Base-by-base conservation (phyloP, 2,888 invertebrate genomes). In the Junonia oenone region DNA sequence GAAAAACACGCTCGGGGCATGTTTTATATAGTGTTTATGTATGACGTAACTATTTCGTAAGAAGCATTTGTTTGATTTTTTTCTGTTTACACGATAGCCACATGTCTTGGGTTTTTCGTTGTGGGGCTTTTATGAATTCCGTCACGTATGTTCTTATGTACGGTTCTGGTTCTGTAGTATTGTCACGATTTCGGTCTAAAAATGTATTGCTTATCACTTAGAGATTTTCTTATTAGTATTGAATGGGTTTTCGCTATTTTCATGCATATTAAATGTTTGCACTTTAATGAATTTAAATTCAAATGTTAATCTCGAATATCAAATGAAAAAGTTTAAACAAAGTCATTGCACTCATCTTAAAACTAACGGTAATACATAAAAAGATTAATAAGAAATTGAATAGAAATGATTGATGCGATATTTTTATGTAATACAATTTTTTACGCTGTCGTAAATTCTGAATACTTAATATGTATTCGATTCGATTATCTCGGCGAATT, bases 381-480 rank as follows among this genome's bases (percentile, higher is more conserved):
- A 37, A 37, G 2, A 15, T 14, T 8, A 11, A 14, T 37, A 14
- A n/a, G 14, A 14, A 37, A 37, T 14, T 37, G 37, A 15, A 15
- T 14, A 6, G 1, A 14, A 15, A 15, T 14, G 37, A 37, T 14
- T 3, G 13, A 13, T 6, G 1, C 1, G 1, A 13, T n/a, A 22
- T 22, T 11, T 43, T 22, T 6, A n/a, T n/a, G n/a, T n/a, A n/a
- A n/a, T n/a, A 13, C 17, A n/a, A 22, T 43, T 13, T 6, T 22
- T 26, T 8, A 14, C 13, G 6, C 5, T n/a, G 43, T 43, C 6
- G 22, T 43, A 43, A 43, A 43, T 26, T 22, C 13, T 22, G 8
- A 14, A 26, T 33, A 54, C 47, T 48, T 33, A 54, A 48, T 43
- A 54, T 48, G 47, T n/a, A 38, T 51, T 55, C 43, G 58, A 45